Base-by-base conservation (phyloP, 2,113 vertebrate genomes). In the Epinephelus fuscoguttatus region DNA sequence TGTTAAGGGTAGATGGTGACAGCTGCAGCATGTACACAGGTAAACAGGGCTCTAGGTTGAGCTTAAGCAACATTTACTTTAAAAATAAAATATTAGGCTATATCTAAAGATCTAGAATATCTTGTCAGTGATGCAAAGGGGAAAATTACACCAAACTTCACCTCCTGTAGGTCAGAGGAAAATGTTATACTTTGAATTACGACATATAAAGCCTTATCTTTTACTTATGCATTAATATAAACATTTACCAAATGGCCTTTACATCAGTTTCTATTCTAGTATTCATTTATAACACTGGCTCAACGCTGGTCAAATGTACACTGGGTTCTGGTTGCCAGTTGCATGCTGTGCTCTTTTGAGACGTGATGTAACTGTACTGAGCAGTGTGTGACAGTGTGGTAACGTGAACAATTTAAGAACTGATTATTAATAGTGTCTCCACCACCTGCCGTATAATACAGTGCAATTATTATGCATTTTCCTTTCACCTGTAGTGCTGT, bases 361-460 rank as follows among this genome's bases (percentile, higher is more conserved):
- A 76, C 62, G 49, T 69, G 57, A 70, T 61, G 69, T 42, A 71
- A 27, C 27, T 27, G 27, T 27, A 27, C 27, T 27, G 27, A 27
- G 27, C 55, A 6, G 6, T 62, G 53, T 56, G 55, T 33, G 60
- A 70, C 59, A 67, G 13, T 33, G 64, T 40, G 42, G 4, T 23
- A 61, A 61, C 25, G 62, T 59, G 21, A 63, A 61, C 33, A 55
- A n/a, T n/a, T 33, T 69, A 10, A 66, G n/a, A 60, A 19, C 25
- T 50, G 53, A 52, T 12, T 10, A 72, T 64, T 19, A 60, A 71
- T 30, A 50, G 6, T n/a, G 30, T 21, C 25, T 49, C 18, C 6
- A 62, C 62, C 61, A 56, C 19, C 62, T 49, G 40, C 14, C 37
- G 45, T 0, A 2, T 40, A n/a, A 17, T 11, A 67, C 19, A 25